Percentiles rank a stretch among this genome's conserved stretches.
Conservation (phyloP, 2,797 vertebrate genomes). For the Clarias platycephalus region DNA sequence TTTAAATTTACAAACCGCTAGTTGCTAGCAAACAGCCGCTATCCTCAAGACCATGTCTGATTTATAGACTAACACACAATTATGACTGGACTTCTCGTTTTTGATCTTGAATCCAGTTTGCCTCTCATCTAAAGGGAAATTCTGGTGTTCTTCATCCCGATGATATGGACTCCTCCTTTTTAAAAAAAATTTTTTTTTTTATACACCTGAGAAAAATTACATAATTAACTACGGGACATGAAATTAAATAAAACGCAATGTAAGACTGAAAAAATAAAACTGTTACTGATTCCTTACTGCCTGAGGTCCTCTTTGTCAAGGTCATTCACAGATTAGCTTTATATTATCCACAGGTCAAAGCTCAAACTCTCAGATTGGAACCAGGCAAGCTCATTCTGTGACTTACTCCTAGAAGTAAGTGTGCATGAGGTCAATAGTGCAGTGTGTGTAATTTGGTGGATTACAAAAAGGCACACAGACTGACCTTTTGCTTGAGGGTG, state of each 20-base stretch:
- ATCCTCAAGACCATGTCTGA: neutral
- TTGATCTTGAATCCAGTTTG: neutral
- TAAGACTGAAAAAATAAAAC: neutral
- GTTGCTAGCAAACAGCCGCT: no score
- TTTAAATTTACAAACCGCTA: neutral
- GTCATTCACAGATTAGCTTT: slow-evolving; percentile 5
- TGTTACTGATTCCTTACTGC: neutral
- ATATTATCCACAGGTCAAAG: slow-evolving; percentile 29
- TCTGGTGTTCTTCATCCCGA: neutral
- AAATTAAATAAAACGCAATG: neutral
- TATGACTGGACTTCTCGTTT: neutral
- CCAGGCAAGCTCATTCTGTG: slow-evolving; percentile 26
- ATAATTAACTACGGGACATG: neutral
- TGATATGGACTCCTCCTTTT: neutral
- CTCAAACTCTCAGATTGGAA: slow-evolving; percentile 19
- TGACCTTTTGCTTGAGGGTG: slow-evolving; percentile 47
- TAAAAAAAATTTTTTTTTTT: no score
- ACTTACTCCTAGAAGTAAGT: neutral
- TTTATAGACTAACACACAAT: neutral
- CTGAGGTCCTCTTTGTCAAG: slow-evolving; percentile 21
- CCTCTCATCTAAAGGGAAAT: neutral
- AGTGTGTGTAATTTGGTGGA: slow-evolving; percentile 36
- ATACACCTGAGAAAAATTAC: neutral
- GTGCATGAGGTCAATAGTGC: slow-evolving; percentile 10
- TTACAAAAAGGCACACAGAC: slow-evolving; percentile 28